Conservation (phyloP, 2,888 invertebrate genomes). For the Drosophila differens region DNA sequence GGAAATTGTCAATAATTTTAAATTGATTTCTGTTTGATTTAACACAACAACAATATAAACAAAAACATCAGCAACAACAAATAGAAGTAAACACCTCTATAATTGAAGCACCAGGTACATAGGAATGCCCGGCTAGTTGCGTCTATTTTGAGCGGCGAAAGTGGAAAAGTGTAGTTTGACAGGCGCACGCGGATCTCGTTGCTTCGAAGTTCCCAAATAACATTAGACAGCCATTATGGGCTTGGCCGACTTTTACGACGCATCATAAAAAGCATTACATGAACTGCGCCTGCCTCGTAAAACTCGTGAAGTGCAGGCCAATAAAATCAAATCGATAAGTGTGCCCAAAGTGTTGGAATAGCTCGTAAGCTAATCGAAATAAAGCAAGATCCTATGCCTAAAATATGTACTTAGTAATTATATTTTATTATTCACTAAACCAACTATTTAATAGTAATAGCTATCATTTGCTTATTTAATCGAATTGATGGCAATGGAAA, state of each 20-base stretch:
- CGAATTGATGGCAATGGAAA: background rate
- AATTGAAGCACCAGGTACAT: conserved; percentile 46
- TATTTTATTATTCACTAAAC: background rate
- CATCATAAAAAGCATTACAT: conserved; percentile 72
- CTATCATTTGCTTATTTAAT: background rate
- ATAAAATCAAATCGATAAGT: conserved; percentile 76
- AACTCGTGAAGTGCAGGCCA: conserved; percentile 59
- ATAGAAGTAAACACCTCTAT: conserved; percentile 45
- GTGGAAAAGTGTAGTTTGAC: conserved; percentile 62
- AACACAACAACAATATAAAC: conserved; percentile 51
- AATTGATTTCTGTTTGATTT: conserved; percentile 84
- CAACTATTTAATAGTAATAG: background rate
- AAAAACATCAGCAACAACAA: conserved; percentile 21
- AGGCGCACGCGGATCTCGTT: conserved; percentile 41
- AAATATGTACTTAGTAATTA: conserved; percentile 8
- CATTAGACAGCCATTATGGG: conserved; percentile 79
- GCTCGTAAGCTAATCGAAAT: conserved; percentile 58
- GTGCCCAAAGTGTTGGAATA: conserved; percentile 63
- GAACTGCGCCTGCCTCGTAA: conserved; percentile 66
- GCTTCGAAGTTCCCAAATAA: conserved; percentile 48
- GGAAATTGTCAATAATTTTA: conserved; percentile 84
- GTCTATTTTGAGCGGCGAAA: conserved; percentile 33
- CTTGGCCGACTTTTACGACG: conserved; percentile 72
- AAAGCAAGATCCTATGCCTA: background rate
- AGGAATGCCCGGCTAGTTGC: conserved; percentile 27